Base-by-base conservation (phyloP, 2,797 vertebrate genomes). In the Darevskia nairensis region DNA sequence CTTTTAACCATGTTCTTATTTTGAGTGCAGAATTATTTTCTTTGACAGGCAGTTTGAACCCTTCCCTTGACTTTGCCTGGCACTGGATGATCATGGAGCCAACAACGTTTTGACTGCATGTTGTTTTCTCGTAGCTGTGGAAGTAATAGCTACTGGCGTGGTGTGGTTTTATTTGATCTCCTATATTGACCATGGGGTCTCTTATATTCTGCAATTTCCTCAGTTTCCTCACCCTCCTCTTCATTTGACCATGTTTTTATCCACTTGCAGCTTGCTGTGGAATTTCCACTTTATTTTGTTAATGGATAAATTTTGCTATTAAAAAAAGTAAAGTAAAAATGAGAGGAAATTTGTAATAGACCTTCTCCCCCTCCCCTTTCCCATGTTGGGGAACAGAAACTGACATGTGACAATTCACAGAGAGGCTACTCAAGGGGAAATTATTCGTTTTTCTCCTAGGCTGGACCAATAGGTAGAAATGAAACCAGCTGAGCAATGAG, bases 11-110 rank as follows among this genome's bases (percentile, higher is more conserved):
- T 69, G 6, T 9, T 25, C 35, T 87, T 91, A 84, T 85, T 91
- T 92, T 90, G 78, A 91, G 87, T 82, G 83, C 90, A 93, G 88
- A 87, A 82, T 93, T 94, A 59, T 85, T 88, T 90, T 91, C 89
- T 81, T 86, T 89, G 87, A 76, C 84, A 78, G 77, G 81, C 90
- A 90, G 88, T 85, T 86, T 87, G 84, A 77, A 89, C 92, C 89
- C 79, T 86, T 92, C 88, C 86, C 32, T 88, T 0, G 0, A 2
- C 86, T 93, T 92, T 46, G 85, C 23, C 35, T 92, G 68, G 55
- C 85, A 39, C 89, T 87, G 72, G 50, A 29, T 88, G 55, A 82
- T 61, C 64, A 84, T 82, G 88, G 72, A 88, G 89, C 68, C 85
- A 82, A 64, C 78, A 87, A 61, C 21, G 6, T 87, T 39, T 61